Percentiles rank a stretch among this genome's conserved stretches.
Conservation (phyloP, 1,140 invertebrate species). For the Polypedilum pembai region DNA sequence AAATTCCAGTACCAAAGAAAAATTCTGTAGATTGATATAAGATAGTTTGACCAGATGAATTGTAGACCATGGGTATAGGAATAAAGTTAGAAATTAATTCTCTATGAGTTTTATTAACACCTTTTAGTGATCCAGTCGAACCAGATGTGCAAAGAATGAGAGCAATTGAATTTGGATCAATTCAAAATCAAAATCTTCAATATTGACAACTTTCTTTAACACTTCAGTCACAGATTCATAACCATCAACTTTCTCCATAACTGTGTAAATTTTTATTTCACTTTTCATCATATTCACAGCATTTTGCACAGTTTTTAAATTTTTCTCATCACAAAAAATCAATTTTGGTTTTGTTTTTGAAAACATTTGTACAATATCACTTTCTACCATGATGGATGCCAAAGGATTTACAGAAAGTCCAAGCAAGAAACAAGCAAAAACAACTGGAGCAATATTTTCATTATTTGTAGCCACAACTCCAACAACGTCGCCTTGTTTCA, state of each 20-base stretch:
- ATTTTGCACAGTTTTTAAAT: conserved; percentile 36
- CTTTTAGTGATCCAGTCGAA: conserved; percentile 73
- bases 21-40: background rate
- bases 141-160: conserved; percentile 54
- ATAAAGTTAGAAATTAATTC: conserved; percentile 31
- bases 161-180: conserved; percentile 39
- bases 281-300: too few relatives aligned
- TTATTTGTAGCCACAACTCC: too few relatives aligned
- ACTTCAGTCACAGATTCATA: too few relatives aligned
- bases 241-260: conserved; percentile 37
- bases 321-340: conserved; percentile 40
- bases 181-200: background rate
- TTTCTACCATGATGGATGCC: conserved; percentile 36
- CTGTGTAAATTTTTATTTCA: conserved; percentile 37
- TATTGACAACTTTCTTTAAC: too few relatives aligned
- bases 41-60: background rate
- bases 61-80: background rate
- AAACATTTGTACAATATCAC: conserved; percentile 37
- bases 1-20: background rate
- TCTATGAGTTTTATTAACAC: conserved; percentile 63
- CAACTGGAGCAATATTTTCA: too few relatives aligned
- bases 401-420: conserved; percentile 40
- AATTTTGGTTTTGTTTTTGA: conserved; percentile 38
- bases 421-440: conserved; percentile 37
- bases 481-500: too few relatives aligned